phyloP scores from a whole-genome alignment of 1,140 invertebrate genomes.

The Eciton burchellii region DNA sequence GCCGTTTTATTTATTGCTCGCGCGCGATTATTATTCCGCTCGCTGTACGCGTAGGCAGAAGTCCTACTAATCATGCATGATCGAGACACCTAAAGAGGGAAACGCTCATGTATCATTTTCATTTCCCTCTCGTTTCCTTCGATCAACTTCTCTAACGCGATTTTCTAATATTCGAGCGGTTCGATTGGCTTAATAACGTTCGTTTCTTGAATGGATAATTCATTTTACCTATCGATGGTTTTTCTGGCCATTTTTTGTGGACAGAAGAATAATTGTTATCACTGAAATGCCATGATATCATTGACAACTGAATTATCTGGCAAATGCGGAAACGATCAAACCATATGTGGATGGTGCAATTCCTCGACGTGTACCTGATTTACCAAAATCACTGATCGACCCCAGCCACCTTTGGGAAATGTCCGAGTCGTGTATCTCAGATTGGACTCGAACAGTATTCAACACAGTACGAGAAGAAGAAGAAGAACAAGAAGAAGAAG shows the following conservation, averaged over 20 bases:
- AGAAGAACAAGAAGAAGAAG: not conserved
- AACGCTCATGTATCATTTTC: not conserved
- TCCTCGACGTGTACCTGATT: conserved; percentile 48
- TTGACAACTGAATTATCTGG: conserved; percentile 11
- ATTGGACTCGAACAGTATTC: conserved; percentile 57
- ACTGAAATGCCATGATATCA: not conserved
- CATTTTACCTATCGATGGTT: not conserved
- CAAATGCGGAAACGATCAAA: conserved; percentile 29
- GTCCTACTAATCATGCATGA: not conserved
- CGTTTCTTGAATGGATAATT: not conserved
- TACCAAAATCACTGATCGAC: conserved; percentile 70
- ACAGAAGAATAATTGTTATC: not conserved
- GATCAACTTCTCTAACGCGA: not conserved
- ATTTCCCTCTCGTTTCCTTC: not conserved
- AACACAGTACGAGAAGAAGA: conserved; percentile 29
- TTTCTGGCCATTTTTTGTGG: not conserved
- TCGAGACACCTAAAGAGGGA: not conserved
- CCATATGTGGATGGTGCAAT: not conserved
- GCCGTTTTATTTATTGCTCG: conserved; percentile 30
- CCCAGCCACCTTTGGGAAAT: conserved; percentile 52
- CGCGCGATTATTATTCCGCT: conserved; percentile 18
- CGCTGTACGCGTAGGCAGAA: conserved; percentile 13
- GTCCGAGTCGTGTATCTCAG: conserved; percentile 61
- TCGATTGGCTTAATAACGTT: not conserved
- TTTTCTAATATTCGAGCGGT: not conserved